Base-by-base conservation (phyloP, 2,888 invertebrate species). In the Alcis repandata region DNA sequence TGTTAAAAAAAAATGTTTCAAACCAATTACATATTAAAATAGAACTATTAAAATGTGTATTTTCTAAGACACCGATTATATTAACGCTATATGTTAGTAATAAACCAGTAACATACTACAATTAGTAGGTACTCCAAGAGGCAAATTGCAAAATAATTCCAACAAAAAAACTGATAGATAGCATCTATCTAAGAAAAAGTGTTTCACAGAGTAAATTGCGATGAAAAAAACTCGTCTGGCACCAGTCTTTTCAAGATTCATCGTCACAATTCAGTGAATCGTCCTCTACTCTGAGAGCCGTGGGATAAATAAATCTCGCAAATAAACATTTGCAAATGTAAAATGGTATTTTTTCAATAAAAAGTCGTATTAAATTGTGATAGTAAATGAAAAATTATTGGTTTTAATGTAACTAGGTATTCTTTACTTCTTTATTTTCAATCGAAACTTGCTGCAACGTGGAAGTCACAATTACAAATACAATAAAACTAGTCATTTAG, bases 231-330 rank as follows among this genome's bases (percentile, higher is more conserved):
- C 41, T 51, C 41, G 54, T 56, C 56, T 56, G 49, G 49, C 54
- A 62, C 49, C 27, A 57, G 41, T 57, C 38, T 51, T 62, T 65
- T 43, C 33, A 43, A 56, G 59, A 65, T 59, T 59, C 65, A 65
- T 60, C 52, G 64, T 49, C 58, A 43, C 63, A 45, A 59, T 65
- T 65, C 56, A 57, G 15, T 43, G 65, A 60, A 60, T 45, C 59
- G 57, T 64, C 45, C 27, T 51, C 33, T 46, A 61, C 22, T n/a
- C 15, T 2, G 13, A 17, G 54, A 54, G 61, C 15, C 27, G 19
- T 11, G 11, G 49, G 36, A 45, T 36, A 43, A 45, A 20, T 46
- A 38, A 43, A 36, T 45, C 17, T 32, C 56, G n/a, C 9, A 15
- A 38, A 20, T 38, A 33, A 43, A 43, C 15, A 27, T 27, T 27